phyloP scores from a whole-genome alignment of 2,888 invertebrate genomes.

The Lissocephala sabroskyi region DNA sequence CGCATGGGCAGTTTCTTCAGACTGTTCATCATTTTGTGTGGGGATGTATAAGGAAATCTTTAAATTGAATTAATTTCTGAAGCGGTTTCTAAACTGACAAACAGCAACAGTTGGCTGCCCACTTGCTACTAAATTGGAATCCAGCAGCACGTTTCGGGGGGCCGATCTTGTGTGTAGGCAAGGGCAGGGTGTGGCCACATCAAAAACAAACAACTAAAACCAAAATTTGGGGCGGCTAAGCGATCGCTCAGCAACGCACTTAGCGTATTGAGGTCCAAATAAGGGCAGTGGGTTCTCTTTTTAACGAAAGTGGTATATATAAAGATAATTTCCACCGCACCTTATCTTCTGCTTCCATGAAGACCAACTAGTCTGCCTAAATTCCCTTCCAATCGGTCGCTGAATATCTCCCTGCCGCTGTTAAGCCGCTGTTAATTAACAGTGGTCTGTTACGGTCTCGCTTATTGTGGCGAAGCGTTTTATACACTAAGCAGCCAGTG shows the following conservation, averaged over 20 bases:
- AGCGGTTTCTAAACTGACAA: background rate
- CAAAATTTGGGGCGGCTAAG: background rate
- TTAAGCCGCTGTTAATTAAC: too few relatives aligned
- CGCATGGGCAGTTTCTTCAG: slow-evolving; percentile 69
- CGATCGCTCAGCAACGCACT: background rate
- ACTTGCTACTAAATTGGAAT: slow-evolving; percentile 38
- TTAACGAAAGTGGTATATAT: too few relatives aligned
- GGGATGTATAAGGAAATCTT: slow-evolving; percentile 11
- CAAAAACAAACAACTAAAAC: slow-evolving; percentile 23
- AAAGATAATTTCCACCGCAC: too few relatives aligned
- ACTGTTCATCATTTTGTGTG: slow-evolving; percentile 61
- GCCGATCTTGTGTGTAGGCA: slow-evolving; percentile 23
- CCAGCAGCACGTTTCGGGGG: slow-evolving; percentile 21
- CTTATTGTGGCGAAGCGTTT: too few relatives aligned
- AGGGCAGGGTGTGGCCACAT: slow-evolving; percentile 7
- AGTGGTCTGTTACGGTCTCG: too few relatives aligned
- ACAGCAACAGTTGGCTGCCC: slow-evolving; percentile 36
- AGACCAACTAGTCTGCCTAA: too few relatives aligned
- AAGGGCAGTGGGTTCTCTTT: too few relatives aligned
- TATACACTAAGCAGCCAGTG: too few relatives aligned
- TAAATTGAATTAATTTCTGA: slow-evolving; percentile 24
- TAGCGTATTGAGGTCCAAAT: too few relatives aligned
- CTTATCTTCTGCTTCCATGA: too few relatives aligned
- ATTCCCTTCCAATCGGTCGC: too few relatives aligned
- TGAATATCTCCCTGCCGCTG: too few relatives aligned